phyloP scores from a whole-genome alignment of 2,888 invertebrate species.

The Galerucella calmariensis region DNA sequence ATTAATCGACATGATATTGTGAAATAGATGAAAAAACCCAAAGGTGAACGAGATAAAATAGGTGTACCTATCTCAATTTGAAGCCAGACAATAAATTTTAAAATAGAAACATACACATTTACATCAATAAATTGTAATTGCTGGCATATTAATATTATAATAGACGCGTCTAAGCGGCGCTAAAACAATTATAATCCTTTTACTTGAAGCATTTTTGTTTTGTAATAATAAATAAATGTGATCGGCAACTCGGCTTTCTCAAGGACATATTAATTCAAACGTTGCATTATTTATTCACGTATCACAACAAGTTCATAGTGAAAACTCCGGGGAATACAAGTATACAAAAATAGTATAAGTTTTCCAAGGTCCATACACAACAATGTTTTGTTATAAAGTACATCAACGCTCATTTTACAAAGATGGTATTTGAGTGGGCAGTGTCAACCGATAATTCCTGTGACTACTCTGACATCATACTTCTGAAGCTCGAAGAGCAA shows the following conservation, averaged over 20 bases:
- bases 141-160: constrained; percentile 33
- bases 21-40: constrained; percentile 20
- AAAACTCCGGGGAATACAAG: too few species aligned
- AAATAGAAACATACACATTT: constrained; percentile 31
- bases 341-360: too few species aligned
- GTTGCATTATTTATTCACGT: too few species aligned
- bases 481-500: too few species aligned
- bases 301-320: too few species aligned
- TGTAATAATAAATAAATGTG: constrained; percentile 10
- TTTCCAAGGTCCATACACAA: too few species aligned
- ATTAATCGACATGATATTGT: constrained; percentile 15
- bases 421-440: too few species aligned
- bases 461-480: too few species aligned
- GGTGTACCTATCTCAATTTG: constrained; percentile 18
- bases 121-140: constrained; percentile 36
- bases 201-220: not conserved
- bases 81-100: constrained; percentile 25
- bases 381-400: too few species aligned
- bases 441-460: too few species aligned
- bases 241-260: not conserved
- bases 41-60: constrained; percentile 36
- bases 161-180: constrained; percentile 36
- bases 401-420: too few species aligned
- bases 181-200: constrained; percentile 21
- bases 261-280: not conserved